These are phyloP conservation scores for Laticauda laticaudata DNA, from an alignment of 2,113 vertebrate species.

Conservation along the genomic window DNA sequence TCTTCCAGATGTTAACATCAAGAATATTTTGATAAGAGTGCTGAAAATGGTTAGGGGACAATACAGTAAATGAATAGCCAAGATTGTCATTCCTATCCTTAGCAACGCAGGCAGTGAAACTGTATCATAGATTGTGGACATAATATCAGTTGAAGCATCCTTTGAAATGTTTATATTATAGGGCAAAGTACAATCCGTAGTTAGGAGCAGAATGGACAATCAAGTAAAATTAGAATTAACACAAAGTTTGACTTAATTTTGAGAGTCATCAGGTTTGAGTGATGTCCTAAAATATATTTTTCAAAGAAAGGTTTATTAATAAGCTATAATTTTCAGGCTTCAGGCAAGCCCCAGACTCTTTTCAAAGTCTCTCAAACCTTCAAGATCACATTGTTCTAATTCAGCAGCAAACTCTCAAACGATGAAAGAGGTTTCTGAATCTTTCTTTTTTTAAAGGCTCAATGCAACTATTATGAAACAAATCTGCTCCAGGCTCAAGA, in stretches of 20 bases:
- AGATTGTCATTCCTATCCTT: conserved; percentile 31
- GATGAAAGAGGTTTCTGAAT: neutral
- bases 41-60: conserved; percentile 25
- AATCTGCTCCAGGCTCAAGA: neutral
- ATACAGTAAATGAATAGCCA: conserved; percentile 28
- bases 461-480: neutral
- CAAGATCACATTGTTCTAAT: neutral
- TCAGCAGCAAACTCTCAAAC: neutral
- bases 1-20: conserved; percentile 9
- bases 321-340: neutral
- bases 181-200: neutral
- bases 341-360: neutral
- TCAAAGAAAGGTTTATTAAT: neutral
- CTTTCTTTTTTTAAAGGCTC: neutral
- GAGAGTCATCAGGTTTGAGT: neutral
- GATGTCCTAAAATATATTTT: neutral
- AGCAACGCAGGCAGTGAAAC: conserved; percentile 16
- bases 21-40: conserved; percentile 27
- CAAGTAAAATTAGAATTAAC: neutral
- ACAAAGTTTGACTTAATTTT: neutral
- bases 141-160: neutral
- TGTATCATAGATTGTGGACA: conserved; percentile 18
- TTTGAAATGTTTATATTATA: neutral
- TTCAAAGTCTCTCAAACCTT: neutral
- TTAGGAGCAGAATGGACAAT: neutral